Base-by-base conservation (phyloP, 2,113 vertebrate species). In the Callipepla squamata region DNA sequence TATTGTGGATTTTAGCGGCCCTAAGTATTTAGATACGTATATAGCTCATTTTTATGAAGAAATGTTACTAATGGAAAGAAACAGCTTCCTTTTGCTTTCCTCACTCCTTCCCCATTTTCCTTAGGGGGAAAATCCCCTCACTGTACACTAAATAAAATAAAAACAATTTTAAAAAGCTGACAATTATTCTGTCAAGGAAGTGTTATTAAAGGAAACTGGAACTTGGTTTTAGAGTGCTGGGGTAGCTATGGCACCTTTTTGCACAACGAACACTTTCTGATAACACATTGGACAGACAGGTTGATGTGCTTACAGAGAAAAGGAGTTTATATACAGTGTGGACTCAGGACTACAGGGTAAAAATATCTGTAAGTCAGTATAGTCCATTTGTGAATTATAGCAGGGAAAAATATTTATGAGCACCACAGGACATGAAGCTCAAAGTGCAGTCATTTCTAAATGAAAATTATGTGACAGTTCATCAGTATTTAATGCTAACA, bases 401-500 rank as follows among this genome's bases (percentile, higher is more conserved):
- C 93, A 82, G 85, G 67, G 69, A 40, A 89, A 98, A 97, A 97
- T 97, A 97, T 97, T 98, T 98, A 97, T 84, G 95, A 97, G 92
- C 83, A 89, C 93, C 89, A 92, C 95, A 96, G 95, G 95, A 97
- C 97, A 93, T 48, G 93, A 96, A 97, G 89, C 95, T 94, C 87
- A 95, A 97, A 97, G 86, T 97, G 91, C 90, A 95, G 92, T 97
- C 85, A 61, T 97, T 97, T 97, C 96, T 97, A 97, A 97, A 96
- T 97, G 95, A 98, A 98, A 98, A 97, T 96, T 95, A 97, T 97
- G 95, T 98, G 98, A 97, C 96, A 97, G 84, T 97, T 97, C 95
- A 97, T 97, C 97, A 97, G 97, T 98, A 97, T 98, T 98, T 98
- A 98, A 98, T 98, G 96, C 96, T 97, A 97, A 96, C 96, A 91